A percentile compares a stretch with the other conserved stretches of the same genome.
Conservation (phyloP, 2,113 vertebrate species). For the Plectropomus leopardus region DNA sequence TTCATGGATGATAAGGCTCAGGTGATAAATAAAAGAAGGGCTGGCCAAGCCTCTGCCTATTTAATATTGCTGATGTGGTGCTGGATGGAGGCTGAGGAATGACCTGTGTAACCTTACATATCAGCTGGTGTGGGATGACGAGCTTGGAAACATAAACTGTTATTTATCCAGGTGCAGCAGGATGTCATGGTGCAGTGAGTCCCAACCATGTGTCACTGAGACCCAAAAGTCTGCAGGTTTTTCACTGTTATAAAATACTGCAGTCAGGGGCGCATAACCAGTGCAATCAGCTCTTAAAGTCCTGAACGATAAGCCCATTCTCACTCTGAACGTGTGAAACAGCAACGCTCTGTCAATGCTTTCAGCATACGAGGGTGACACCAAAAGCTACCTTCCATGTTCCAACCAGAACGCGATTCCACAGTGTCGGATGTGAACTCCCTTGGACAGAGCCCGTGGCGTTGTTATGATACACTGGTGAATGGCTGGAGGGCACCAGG, state of each 20-base stretch:
- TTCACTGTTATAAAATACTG: conserved; percentile 27
- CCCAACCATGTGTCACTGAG: conserved; percentile 26
- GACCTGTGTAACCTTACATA: conserved; percentile 61
- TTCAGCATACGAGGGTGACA: no score
- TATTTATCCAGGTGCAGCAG: conserved; percentile 64
- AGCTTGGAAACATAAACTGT: conserved; percentile 55
- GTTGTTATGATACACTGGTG: no score
- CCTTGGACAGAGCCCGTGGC: no score
- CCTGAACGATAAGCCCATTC: not conserved
- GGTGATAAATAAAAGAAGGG: conserved; percentile 73
- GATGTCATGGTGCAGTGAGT: conserved; percentile 37
- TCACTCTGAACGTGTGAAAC: no score
- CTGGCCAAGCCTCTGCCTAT: conserved; percentile 23
- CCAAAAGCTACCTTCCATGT: no score
- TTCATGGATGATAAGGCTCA: conserved; percentile 76
- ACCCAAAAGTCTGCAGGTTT: conserved; percentile 24
- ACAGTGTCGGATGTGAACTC: no score
- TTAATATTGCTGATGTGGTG: conserved; percentile 75
- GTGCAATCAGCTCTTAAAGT: conserved; percentile 8
- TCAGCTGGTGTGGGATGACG: conserved; percentile 63
- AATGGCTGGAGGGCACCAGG: no score
- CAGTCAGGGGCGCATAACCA: not conserved
- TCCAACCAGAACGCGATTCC: no score
- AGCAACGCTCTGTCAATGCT: no score
- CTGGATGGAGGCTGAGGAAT: conserved; percentile 49